These are phyloP conservation scores for Chauna torquata DNA, from an alignment of 2,113 vertebrate species.

Conservation along the genomic window DNA sequence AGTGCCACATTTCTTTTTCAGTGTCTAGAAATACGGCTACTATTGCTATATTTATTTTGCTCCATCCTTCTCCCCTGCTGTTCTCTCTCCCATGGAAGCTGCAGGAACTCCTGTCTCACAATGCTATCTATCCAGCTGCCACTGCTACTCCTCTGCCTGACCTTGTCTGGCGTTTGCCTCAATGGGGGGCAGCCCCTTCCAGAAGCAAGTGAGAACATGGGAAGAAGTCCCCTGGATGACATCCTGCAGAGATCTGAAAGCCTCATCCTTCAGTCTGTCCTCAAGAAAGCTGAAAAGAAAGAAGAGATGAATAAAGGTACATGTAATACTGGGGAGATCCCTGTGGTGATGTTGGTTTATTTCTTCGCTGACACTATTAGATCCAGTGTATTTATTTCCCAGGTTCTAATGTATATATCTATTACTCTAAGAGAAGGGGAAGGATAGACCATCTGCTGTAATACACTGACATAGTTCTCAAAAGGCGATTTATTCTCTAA, in stretches of 20 bases:
- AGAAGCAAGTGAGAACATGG: slow-evolving; percentile 61
- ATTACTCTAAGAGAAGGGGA: not conserved
- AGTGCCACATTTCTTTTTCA: not conserved
- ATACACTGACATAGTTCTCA: not conserved
- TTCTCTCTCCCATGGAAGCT: not conserved
- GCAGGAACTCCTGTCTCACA: slow-evolving; percentile 30
- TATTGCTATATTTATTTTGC: not conserved
- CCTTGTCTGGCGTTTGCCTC: slow-evolving; percentile 69
- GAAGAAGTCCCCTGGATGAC: slow-evolving; percentile 69
- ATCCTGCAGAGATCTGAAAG: slow-evolving; percentile 80
- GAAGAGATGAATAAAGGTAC: slow-evolving; percentile 78
- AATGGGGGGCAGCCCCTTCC: slow-evolving; percentile 66
- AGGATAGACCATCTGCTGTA: not conserved
- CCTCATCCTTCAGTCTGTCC: slow-evolving; percentile 77
- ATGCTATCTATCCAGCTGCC: slow-evolving; percentile 81
- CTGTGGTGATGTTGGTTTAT: not conserved
- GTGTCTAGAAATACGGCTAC: not conserved
- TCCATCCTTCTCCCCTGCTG: not conserved
- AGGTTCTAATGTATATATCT: not conserved
- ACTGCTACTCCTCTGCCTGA: slow-evolving; percentile 75
- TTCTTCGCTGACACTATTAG: not conserved
- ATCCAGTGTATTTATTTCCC: not conserved
- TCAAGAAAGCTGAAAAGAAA: slow-evolving; percentile 77
- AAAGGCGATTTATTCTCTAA: not conserved
- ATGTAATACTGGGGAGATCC: not conserved